Conservation (phyloP, 64 coral and sea anemone species). For the Acropora yongei region DNA sequence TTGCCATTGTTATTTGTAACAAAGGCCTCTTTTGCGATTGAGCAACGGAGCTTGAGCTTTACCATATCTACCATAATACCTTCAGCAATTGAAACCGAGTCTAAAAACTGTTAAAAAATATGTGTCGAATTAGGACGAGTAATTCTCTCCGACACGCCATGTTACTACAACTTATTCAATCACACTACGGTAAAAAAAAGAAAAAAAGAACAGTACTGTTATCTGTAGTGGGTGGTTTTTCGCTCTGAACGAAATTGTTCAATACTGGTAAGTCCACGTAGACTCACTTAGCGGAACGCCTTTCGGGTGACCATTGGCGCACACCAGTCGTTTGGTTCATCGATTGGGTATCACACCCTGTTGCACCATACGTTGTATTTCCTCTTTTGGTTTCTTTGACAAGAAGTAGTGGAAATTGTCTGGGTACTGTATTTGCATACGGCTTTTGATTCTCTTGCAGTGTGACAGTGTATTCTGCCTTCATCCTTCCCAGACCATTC, state of each 20-base stretch:
- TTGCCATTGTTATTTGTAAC: neutral
- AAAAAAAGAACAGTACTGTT: too few relatives aligned
- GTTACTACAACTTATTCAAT: neutral
- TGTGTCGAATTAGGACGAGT: too few relatives aligned
- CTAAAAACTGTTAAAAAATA: too few relatives aligned
- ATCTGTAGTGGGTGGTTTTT: too few relatives aligned
- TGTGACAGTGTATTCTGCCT: constrained; percentile 2
- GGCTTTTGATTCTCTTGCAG: constrained; percentile 55
- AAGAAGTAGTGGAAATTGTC: constrained; percentile 68
- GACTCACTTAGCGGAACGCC: neutral
- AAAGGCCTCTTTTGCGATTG: too few relatives aligned
- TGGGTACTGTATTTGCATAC: constrained; percentile 49
- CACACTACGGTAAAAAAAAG: too few relatives aligned
- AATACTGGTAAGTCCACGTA: neutral
- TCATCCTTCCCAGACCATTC: constrained; percentile 48
- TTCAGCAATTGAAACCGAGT: too few relatives aligned
- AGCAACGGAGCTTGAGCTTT: too few relatives aligned
- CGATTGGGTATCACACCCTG: constrained; percentile 8
- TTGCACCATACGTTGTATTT: neutral
- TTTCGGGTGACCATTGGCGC: constrained; percentile 29
- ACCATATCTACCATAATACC: too few relatives aligned
- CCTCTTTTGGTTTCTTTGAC: neutral
- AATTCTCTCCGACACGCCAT: too few relatives aligned
- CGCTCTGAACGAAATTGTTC: too few relatives aligned
- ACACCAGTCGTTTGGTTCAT: constrained; percentile 38